Evolutionary conservation across 2,113 vertebrate genomes (phyloP), one percentile per base, ranked within the genome.

Genomic region (Leuciscus idus): DNA sequence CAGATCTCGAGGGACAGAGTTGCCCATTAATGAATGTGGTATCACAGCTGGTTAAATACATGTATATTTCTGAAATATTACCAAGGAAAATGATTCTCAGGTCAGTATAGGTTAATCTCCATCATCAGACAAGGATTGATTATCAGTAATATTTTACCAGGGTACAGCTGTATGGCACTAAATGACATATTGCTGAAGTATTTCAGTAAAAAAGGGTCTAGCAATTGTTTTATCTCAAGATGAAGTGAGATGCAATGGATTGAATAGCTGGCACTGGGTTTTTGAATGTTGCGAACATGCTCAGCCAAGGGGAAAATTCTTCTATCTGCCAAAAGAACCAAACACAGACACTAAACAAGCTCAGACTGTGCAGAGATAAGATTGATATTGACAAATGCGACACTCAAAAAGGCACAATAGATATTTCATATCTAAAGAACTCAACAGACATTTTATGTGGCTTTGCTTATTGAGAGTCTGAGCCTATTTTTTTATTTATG

Each of bases 201-300:
- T 73, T 73, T 46, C 11, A 6, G 36, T 46, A 26, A 73, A 46
- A 43, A 46, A 2, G 11, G 19, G 39, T 73, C 21, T 26, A 17
- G 43, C 21, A n/a, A 64, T 55, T n/a, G 62, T 61, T 50, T 72
- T 73, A 80, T 73, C 52, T 50, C 46, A 26, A 73, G 17, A 62
- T 33, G 52, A 70, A 68, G 52, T 59, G 36, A 66, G 66, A 86
- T 8, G 17, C 52, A 50, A 21, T 73, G 50, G 64, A 57, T 57
- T 85, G 84, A 80, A 85, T 26, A 55, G 84, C 33, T 19, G 59
- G 72, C 19, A 8, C 73, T 50, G 83, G 46, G 15, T 52, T 79
- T 48, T 70, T 85, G 62, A 79, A 19, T 55, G 61, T 57, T 26
- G 46, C 36, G 15, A 76, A 55, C 21, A 77, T 52, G 74, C 43